phyloP scores from a whole-genome alignment of 2,888 invertebrate genomes.

The Hyposoter dolosus region DNA sequence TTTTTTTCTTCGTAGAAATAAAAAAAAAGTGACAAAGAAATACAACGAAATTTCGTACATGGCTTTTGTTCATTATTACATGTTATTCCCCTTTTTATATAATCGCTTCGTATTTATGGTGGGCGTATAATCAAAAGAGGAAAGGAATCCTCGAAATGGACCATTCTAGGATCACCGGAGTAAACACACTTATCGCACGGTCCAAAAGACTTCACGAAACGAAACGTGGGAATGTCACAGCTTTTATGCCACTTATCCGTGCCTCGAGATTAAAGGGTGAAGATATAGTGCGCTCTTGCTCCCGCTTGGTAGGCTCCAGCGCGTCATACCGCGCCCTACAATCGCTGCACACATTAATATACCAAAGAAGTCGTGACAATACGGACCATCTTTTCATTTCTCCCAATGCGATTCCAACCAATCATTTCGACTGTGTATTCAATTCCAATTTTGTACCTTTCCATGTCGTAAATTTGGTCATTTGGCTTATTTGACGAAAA shows the following conservation, averaged over 20 bases:
- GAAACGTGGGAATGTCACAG: constrained; percentile 82
- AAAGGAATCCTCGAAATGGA: constrained; percentile 71
- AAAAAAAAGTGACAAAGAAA: constrained; percentile 62
- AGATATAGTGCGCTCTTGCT: constrained; percentile 53
- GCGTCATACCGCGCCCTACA: constrained; percentile 51
- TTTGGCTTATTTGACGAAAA: too few relatives aligned
- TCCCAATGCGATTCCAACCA: not conserved
- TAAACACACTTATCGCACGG: constrained; percentile 79
- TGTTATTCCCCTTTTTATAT: constrained; percentile 9
- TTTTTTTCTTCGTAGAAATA: constrained; percentile 71
- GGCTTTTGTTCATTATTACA: constrained; percentile 16
- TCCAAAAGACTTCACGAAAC: constrained; percentile 52
- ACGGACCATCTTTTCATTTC: not conserved
- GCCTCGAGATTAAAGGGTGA: constrained; percentile 78
- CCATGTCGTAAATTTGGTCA: too few relatives aligned
- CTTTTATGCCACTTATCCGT: constrained; percentile 80
- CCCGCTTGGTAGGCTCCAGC: constrained; percentile 46
- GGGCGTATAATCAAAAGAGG: constrained; percentile 28
- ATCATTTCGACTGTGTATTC: not conserved
- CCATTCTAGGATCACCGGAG: constrained; percentile 72
- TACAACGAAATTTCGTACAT: constrained; percentile 8
- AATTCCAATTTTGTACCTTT: too few relatives aligned
- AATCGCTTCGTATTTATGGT: not conserved
- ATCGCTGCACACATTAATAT: constrained; percentile 26
- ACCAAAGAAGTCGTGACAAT: not conserved